A percentile compares a stretch with the other conserved stretches of the same genome.
Conservation (phyloP, 2,888 invertebrate species). For the Eucera pruinosa region DNA sequence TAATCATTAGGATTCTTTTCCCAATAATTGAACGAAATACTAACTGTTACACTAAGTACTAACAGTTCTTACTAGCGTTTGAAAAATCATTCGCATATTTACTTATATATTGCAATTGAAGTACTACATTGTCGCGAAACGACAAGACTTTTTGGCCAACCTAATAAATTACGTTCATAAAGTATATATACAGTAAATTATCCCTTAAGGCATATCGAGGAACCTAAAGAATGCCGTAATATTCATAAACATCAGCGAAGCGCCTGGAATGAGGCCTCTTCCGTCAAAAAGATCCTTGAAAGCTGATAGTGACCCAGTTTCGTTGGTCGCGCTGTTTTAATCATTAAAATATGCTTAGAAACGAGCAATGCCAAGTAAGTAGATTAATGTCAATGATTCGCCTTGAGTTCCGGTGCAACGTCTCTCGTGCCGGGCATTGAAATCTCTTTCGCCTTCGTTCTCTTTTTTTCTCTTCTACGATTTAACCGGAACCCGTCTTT, state of each 20-base stretch:
- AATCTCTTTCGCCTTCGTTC: background rate
- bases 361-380: constrained; percentile 24
- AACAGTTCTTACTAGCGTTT: too few relatives aligned
- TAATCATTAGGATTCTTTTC: too few relatives aligned
- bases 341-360: constrained; percentile 36
- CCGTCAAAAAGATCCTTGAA: constrained; percentile 24
- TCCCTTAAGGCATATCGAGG: too few relatives aligned
- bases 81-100: too few relatives aligned
- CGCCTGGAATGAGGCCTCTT: constrained; percentile 8
- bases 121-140: too few relatives aligned
- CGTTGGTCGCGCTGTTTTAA: constrained; percentile 20
- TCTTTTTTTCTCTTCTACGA: background rate
- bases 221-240: background rate
- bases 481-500: background rate
- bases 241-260: background rate
- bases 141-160: too few relatives aligned
- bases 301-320: constrained; percentile 32
- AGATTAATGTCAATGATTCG: constrained; percentile 40
- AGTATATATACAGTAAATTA: too few relatives aligned
- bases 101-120: too few relatives aligned
- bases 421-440: background rate
- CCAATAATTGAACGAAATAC: too few relatives aligned
- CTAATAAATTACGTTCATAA: too few relatives aligned
- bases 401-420: constrained; percentile 5
- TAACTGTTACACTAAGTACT: too few relatives aligned